phyloP scores from a whole-genome alignment of 2,113 vertebrate species.

The Callipepla californica region DNA sequence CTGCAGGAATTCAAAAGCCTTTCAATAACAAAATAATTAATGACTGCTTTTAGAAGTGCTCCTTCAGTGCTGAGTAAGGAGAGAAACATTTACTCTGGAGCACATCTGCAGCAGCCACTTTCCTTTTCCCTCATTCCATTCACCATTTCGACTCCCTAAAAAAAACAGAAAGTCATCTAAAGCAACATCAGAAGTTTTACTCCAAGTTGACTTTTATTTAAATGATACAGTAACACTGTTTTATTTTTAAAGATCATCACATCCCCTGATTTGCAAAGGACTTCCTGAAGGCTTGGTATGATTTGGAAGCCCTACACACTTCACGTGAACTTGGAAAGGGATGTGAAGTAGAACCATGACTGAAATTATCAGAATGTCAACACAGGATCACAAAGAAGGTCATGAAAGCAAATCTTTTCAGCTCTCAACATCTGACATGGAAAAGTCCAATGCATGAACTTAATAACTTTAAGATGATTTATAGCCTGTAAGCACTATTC shows the following conservation, averaged over 20 bases:
- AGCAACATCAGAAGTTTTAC: background rate
- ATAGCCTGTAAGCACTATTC: background rate
- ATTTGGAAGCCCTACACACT: background rate
- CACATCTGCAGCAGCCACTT: background rate
- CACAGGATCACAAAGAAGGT: background rate
- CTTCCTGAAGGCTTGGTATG: rapidly evolving
- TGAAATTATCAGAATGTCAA: background rate
- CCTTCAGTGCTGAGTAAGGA: background rate
- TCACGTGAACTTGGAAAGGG: background rate
- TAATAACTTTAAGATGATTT: background rate
- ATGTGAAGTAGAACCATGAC: background rate
- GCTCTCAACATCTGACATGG: background rate
- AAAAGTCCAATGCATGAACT: background rate
- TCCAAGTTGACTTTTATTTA: background rate
- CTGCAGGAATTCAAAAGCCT: background rate
- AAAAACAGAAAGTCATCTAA: background rate
- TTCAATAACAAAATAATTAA: background rate
- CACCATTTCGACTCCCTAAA: background rate
- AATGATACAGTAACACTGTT: background rate
- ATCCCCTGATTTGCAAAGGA: background rate
- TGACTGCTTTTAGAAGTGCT: rapidly evolving
- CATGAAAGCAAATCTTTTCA: background rate
- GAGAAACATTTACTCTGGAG: background rate
- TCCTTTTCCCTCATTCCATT: background rate
- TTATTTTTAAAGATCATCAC: background rate